Percentiles rank a stretch among this genome's conserved stretches.
Conservation (phyloP, 1,140 invertebrate genomes). For the Agrilus planipennis region DNA sequence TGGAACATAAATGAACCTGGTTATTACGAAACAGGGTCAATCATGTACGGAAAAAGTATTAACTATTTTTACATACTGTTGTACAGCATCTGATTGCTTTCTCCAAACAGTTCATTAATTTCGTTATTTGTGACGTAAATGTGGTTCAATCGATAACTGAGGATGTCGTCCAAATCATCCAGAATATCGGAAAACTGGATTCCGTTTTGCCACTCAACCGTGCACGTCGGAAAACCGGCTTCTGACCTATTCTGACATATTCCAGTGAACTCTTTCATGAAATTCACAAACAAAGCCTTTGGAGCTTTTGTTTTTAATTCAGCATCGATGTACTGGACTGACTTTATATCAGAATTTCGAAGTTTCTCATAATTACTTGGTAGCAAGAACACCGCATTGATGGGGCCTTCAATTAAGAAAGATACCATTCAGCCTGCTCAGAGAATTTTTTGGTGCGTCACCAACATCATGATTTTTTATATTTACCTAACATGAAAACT, state of each 20-base stretch:
- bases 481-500: conserved; percentile 21
- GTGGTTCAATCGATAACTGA: conserved; percentile 18
- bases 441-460: too few relatives aligned
- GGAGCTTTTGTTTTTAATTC: conserved; percentile 24
- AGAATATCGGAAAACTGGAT: conserved; percentile 21
- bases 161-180: conserved; percentile 21
- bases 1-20: too few relatives aligned
- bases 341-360: conserved; percentile 20
- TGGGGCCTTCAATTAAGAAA: too few relatives aligned
- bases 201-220: conserved; percentile 20
- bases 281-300: conserved; percentile 27
- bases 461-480: too few relatives aligned
- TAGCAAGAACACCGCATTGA: conserved; percentile 24
- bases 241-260: conserved; percentile 20
- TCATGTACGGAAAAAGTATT: background rate
- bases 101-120: conserved; percentile 19
- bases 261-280: conserved; percentile 19
- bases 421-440: too few relatives aligned
- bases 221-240: conserved; percentile 23
- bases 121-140: conserved; percentile 24
- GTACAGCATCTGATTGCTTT: conserved; percentile 23
- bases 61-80: conserved; percentile 30
- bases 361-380: conserved; percentile 13
- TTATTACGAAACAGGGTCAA: too few relatives aligned
- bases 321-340: conserved; percentile 26